These are phyloP conservation scores for Ischnus inquisitorius DNA, from an alignment of 2,888 invertebrate species.

Conservation along the genomic window DNA sequence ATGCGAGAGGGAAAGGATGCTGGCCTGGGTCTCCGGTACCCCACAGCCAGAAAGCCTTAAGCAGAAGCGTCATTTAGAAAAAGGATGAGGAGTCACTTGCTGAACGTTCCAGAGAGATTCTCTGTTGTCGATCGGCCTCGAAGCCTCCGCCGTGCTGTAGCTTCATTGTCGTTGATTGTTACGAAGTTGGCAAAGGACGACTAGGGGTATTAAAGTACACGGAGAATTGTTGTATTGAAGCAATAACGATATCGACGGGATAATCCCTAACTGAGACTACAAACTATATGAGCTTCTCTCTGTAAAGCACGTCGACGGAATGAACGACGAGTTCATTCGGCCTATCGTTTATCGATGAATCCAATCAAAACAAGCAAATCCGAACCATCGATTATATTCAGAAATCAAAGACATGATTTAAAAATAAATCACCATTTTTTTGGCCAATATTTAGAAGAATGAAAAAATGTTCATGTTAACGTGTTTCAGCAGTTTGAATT, in stretches of 20 bases:
- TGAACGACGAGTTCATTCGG: background rate
- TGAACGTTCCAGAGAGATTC: constrained; percentile 27
- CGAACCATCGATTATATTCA: background rate
- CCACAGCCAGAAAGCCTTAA: constrained; percentile 18
- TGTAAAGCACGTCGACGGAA: background rate
- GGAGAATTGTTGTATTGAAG: constrained; percentile 1
- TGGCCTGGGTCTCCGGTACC: background rate
- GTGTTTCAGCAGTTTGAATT: background rate
- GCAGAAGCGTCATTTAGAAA: constrained; percentile 25
- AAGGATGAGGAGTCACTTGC: constrained; percentile 43
- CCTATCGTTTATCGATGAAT: background rate
- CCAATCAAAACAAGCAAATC: background rate
- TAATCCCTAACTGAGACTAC: constrained; percentile 23
- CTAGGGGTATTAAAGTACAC: background rate
- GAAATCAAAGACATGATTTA: background rate
- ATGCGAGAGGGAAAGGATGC: background rate
- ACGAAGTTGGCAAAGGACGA: constrained; percentile 15
- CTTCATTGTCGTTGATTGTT: constrained; percentile 55
- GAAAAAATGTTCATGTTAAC: background rate
- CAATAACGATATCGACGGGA: constrained; percentile 12
- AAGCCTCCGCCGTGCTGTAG: constrained; percentile 12
- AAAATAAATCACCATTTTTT: background rate
- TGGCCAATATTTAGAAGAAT: background rate
- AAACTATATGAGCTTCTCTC: constrained; percentile 1
- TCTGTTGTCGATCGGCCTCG: constrained; percentile 37